Evolutionary conservation across 1,140 invertebrate species (phyloP).

Genomic region (Macrostomum lignano): DNA sequence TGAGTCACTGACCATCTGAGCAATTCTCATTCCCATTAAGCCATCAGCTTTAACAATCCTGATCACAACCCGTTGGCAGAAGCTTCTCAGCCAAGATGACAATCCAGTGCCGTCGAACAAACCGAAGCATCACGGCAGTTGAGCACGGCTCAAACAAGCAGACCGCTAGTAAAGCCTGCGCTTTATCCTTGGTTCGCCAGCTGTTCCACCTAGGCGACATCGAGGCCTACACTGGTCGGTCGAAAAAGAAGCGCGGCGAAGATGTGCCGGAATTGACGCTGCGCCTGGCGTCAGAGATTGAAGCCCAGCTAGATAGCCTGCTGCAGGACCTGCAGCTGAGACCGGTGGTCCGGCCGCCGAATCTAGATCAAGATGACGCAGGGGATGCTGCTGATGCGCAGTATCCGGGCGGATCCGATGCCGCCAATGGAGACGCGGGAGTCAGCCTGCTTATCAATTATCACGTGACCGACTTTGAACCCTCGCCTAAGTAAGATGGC

Average conservation of each 20-base stretch:
- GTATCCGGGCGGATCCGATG: no score
- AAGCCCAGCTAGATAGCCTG: conserved; percentile 32
- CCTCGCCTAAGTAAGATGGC: no score
- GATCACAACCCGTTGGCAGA: no score
- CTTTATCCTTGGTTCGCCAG: conserved; percentile 67
- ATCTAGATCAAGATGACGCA: no score
- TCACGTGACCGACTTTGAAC: no score
- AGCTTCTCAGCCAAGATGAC: conserved; percentile 70
- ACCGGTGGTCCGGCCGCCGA: no score
- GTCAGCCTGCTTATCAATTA: no score
- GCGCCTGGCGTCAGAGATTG: conserved; percentile 32
- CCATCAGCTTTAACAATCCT: no score
- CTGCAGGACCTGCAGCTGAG: conserved; percentile 11
- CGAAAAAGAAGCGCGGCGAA: conserved; percentile 47
- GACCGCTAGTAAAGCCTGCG: conserved; percentile 74
- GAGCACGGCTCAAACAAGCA: conserved; percentile 86
- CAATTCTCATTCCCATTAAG: no score
- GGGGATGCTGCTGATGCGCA: no score
- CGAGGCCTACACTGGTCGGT: conserved; percentile 50
- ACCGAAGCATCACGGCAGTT: conserved; percentile 45
- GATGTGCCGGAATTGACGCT: conserved; percentile 20
- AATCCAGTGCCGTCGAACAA: conserved; percentile 49
- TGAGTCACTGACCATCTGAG: no score
- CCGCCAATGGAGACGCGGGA: no score
- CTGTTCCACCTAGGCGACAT: conserved; percentile 73